Evolutionary conservation across 2,888 invertebrate species (phyloP).

Genomic region (Tenthredo mesomela): DNA sequence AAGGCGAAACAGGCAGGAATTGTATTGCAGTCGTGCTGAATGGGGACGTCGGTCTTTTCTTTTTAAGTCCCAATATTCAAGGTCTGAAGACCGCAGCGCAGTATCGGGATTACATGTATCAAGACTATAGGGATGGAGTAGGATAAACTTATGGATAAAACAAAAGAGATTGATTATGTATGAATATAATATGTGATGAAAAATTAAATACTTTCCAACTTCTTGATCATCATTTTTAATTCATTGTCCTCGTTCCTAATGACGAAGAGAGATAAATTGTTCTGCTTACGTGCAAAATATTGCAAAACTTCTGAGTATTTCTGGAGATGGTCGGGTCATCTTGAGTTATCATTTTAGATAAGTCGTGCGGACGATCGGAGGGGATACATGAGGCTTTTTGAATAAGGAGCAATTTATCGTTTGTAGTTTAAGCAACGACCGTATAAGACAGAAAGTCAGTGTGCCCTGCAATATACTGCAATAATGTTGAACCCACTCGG

Average conservation of each 20-base stretch:
- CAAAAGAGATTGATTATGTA: too few relatives aligned
- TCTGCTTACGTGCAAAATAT: background rate
- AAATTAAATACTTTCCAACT: too few relatives aligned
- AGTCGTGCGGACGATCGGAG: background rate
- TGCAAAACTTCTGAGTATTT: background rate
- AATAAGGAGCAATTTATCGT: background rate
- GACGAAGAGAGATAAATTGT: background rate
- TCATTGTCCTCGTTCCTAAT: background rate
- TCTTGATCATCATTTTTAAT: too few relatives aligned
- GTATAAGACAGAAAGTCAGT: background rate
- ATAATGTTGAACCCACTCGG: background rate
- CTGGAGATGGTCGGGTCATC: background rate
- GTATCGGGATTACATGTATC: too few relatives aligned
- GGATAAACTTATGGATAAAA: too few relatives aligned
- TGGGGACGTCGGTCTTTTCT: background rate
- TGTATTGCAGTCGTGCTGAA: background rate
- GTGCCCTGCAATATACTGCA: background rate
- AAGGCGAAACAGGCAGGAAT: background rate
- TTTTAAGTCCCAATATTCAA: conserved; percentile 27
- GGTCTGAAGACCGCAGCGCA: background rate
- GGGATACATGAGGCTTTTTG: background rate
- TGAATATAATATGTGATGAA: too few relatives aligned
- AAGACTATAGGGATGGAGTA: too few relatives aligned
- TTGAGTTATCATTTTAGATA: background rate
- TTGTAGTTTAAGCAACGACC: background rate